Conservation (phyloP, 2,797 vertebrate genomes). For the Lerista edwardsae region DNA sequence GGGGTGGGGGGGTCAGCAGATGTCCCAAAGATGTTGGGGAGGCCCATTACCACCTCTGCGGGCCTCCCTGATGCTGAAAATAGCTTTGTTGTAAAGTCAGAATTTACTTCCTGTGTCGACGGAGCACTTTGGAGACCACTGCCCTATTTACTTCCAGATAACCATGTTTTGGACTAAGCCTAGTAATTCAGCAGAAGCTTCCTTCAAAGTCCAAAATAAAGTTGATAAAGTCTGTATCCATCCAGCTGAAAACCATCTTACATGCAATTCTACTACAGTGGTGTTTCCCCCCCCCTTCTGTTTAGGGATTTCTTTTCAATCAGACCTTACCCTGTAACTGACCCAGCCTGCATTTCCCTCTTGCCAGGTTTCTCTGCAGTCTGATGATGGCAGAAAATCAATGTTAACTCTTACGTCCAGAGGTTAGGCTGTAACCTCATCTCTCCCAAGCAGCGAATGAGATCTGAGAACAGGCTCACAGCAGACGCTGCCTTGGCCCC, state of each 20-base stretch:
- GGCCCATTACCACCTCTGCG: no score
- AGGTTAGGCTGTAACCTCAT: not conserved
- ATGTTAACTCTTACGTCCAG: not conserved
- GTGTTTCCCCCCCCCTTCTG: not conserved
- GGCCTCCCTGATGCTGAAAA: no score
- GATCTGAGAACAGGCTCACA: conserved; percentile 5
- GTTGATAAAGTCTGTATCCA: not conserved
- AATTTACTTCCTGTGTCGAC: no score
- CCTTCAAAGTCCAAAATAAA: not conserved
- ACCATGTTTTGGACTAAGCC: not conserved
- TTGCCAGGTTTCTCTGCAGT: not conserved
- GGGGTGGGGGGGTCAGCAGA: no score
- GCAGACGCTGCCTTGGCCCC: conserved; percentile 32
- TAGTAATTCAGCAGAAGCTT: not conserved
- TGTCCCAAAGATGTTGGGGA: no score
- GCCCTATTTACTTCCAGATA: not conserved
- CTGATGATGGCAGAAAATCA: not conserved
- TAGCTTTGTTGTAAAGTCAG: no score
- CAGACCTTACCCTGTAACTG: conserved; percentile 7
- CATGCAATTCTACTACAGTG: not conserved
- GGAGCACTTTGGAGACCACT: no score
- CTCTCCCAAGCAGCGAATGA: not conserved
- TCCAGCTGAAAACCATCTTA: not conserved
- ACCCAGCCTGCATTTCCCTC: not conserved
- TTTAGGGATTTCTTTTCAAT: conserved; percentile 4